Percentiles rank a stretch among this genome's conserved stretches.
phyloP scores from a whole-genome alignment of 2,113 vertebrate genomes.

The Sapayoa aenigma region DNA sequence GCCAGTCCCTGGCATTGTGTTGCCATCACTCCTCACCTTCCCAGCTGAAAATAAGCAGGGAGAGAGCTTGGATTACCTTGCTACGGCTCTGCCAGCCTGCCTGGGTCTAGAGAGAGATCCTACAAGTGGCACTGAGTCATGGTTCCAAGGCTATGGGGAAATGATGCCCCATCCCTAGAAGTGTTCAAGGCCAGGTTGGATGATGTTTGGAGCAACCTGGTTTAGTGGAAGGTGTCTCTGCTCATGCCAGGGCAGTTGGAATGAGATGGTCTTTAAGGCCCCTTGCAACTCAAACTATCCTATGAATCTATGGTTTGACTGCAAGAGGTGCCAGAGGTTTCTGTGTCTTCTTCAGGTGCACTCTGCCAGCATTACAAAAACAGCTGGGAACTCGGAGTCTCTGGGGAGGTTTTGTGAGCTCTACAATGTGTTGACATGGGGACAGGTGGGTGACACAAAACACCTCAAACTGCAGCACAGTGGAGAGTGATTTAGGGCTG shows the following conservation, averaged over 20 bases:
- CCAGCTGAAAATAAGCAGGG: accelerated
- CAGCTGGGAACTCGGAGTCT: background rate
- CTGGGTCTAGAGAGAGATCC: background rate
- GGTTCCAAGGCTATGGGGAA: background rate
- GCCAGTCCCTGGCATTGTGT: background rate
- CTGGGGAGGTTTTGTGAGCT: background rate
- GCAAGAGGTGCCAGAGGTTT: background rate
- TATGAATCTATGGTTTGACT: background rate
- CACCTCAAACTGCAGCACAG: background rate
- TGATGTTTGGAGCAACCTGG: accelerated
- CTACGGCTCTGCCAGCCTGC: background rate
- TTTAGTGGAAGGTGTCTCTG: background rate
- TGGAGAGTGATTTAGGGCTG: accelerated
- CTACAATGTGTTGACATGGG: accelerated
- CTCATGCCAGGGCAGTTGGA: background rate
- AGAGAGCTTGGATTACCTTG: background rate
- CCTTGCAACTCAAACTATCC: background rate
- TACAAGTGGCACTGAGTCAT: accelerated
- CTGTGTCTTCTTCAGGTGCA: background rate
- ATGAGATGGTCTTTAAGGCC: background rate
- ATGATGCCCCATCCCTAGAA: background rate
- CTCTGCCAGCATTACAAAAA: background rate
- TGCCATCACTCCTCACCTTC: background rate
- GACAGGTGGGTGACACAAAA: background rate
- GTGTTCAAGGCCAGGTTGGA: background rate